Evolutionary conservation across 1,140 invertebrate species (phyloP).

Genomic region (Colletes gigas): DNA sequence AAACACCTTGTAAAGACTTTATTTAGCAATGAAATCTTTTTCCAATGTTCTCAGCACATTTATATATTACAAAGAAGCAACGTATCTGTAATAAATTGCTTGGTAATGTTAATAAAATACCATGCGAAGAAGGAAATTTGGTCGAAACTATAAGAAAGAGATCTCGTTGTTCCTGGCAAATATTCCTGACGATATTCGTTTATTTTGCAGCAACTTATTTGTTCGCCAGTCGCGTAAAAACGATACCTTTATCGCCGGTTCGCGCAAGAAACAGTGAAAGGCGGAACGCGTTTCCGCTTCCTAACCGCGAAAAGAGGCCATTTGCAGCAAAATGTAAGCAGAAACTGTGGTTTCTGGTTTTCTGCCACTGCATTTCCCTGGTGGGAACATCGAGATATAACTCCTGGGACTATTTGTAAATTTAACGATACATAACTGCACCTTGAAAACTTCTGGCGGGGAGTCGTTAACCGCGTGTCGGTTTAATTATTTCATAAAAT

Average conservation of each 20-base stretch:
- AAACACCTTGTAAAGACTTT: no score
- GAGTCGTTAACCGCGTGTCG: not conserved
- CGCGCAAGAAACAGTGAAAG: conserved; percentile 13
- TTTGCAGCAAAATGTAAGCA: conserved; percentile 38
- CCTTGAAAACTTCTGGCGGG: no score
- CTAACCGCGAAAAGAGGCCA: conserved; percentile 42
- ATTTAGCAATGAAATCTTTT: no score
- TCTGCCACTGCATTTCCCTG: conserved; percentile 5
- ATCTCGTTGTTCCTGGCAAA: no score
- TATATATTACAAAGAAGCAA: no score
- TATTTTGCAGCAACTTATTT: not conserved
- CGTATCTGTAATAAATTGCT: no score
- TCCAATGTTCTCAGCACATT: no score
- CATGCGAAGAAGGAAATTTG: no score
- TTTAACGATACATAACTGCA: not conserved
- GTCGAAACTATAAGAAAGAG: no score
- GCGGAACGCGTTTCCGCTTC: conserved; percentile 26
- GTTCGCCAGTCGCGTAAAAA: not conserved
- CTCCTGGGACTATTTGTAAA: not conserved
- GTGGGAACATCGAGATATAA: conserved; percentile 25
- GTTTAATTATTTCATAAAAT: not conserved
- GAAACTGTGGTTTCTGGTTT: conserved; percentile 50
- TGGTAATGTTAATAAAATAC: no score
- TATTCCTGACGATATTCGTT: no score
- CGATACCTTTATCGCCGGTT: not conserved